These are phyloP conservation scores for Cyclina sinensis DNA, from an alignment of 1,140 invertebrate genomes.

Conservation along the genomic window DNA sequence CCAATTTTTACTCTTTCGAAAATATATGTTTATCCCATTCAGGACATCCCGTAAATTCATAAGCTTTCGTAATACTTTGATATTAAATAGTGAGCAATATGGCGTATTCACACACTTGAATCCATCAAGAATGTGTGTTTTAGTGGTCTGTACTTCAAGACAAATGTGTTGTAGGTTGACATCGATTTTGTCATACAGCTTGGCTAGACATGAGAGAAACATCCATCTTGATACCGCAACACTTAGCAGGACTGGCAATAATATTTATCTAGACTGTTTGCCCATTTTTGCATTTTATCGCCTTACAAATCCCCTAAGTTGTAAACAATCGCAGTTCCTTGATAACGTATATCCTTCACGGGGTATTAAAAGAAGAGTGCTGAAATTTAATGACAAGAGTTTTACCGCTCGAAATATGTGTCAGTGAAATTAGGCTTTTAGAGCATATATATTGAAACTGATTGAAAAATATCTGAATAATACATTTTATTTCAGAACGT, in stretches of 20 bases:
- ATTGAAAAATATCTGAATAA: no score
- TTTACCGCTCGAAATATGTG: not conserved
- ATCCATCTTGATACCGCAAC: not conserved
- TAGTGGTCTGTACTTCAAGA: no score
- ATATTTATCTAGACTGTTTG: constrained; percentile 42
- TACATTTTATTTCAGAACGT: no score
- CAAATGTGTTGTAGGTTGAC: not conserved
- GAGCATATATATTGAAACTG: no score
- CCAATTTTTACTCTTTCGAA: no score
- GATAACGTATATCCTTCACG: constrained; percentile 15
- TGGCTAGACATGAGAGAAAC: not conserved
- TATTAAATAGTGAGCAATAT: no score
- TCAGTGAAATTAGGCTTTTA: not conserved
- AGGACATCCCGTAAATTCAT: no score
- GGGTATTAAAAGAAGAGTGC: not conserved
- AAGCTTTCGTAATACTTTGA: no score
- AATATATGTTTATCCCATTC: no score
- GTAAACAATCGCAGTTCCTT: constrained; percentile 16
- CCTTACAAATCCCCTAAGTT: constrained; percentile 40
- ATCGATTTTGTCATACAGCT: not conserved
- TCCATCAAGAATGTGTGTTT: no score
- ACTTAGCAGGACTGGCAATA: constrained; percentile 14
- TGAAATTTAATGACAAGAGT: not conserved
- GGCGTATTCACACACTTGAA: no score
- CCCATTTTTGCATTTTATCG: constrained; percentile 45